Evolutionary conservation across 2,113 vertebrate genomes (phyloP).

Genomic region (Laticauda colubrina): DNA sequence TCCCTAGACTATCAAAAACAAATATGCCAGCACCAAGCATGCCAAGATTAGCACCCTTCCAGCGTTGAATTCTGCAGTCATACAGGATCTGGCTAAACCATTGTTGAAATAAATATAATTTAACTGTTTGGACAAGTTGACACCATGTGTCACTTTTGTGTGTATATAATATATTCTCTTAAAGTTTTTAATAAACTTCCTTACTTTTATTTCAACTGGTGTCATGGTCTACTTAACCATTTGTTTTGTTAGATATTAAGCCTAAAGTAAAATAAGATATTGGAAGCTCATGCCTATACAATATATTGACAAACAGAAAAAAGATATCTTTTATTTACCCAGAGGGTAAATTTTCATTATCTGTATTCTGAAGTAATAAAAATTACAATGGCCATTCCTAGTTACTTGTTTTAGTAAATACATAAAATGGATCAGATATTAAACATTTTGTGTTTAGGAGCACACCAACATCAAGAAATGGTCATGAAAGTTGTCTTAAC

Average conservation of each 20-base stretch:
- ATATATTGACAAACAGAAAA: background rate
- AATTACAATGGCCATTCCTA: background rate
- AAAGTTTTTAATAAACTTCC: conserved; percentile 26
- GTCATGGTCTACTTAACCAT: background rate
- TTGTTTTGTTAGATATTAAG: background rate
- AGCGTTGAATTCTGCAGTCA: conserved; percentile 70
- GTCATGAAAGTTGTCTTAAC: background rate
- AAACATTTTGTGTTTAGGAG: background rate
- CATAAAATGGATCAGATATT: background rate
- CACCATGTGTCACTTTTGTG: conserved; percentile 20
- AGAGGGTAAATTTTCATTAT: background rate
- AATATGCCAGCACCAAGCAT: conserved; percentile 75
- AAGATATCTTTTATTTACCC: background rate
- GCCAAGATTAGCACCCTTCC: conserved; percentile 72
- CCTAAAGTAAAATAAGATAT: background rate
- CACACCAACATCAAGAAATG: background rate
- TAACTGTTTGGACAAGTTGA: conserved; percentile 4
- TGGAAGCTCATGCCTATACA: background rate
- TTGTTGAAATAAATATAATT: conserved; percentile 34
- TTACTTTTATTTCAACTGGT: conserved; percentile 32
- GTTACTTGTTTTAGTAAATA: background rate
- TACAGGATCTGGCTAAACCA: conserved; percentile 72
- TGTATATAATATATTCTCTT: conserved; percentile 49
- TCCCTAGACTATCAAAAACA: conserved; percentile 78
- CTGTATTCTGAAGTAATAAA: background rate